Evolutionary conservation across 2,797 vertebrate species (phyloP).

Genomic region (Crocodylus rhombifer): DNA sequence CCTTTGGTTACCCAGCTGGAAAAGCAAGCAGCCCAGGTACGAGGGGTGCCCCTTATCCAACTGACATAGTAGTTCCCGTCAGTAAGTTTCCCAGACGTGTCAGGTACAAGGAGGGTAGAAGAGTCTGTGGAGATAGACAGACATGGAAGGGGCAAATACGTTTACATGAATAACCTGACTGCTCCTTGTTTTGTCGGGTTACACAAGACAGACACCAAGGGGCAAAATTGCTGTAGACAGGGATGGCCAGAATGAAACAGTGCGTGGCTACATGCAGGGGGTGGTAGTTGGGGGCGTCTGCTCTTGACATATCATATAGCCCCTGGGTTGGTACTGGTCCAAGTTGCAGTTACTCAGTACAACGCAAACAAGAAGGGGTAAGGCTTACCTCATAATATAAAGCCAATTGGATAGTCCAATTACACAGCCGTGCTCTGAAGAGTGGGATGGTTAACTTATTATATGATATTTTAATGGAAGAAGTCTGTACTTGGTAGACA

Average conservation of each 20-base stretch:
- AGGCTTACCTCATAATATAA: background rate
- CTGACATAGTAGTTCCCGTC: background rate
- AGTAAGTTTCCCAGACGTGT: background rate
- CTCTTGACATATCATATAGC: background rate
- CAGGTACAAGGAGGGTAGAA: background rate
- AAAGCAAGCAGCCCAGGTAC: background rate
- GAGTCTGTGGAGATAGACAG: background rate
- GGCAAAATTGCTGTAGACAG: background rate
- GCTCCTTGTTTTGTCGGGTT: background rate
- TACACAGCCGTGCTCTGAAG: background rate
- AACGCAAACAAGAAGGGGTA: background rate
- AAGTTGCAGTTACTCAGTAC: constrained; percentile 11
- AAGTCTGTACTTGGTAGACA: background rate
- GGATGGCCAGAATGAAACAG: background rate
- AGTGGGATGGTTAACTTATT: background rate
- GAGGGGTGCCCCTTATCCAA: constrained; percentile 1
- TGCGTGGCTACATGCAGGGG: fast-evolving
- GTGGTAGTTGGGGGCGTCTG: background rate
- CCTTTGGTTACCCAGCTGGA: background rate
- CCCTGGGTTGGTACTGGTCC: constrained; percentile 1
- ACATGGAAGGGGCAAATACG: background rate
- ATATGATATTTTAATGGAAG: background rate
- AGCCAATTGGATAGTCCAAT: background rate
- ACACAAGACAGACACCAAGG: background rate
- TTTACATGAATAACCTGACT: background rate